phyloP scores from a whole-genome alignment of 2,797 vertebrate species.

The Sebastes elongatus region DNA sequence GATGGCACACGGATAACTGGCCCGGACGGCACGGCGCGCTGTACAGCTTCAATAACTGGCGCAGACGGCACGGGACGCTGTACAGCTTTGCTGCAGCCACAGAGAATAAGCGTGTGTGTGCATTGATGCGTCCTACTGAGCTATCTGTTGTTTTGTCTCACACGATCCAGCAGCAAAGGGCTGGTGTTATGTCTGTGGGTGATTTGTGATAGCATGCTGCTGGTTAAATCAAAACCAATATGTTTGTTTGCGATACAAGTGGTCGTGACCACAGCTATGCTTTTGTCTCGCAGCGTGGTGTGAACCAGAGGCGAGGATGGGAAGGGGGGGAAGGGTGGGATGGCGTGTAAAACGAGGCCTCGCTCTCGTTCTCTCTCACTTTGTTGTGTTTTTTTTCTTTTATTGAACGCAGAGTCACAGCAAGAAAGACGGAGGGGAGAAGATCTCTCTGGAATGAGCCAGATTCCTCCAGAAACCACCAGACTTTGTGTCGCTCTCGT shows the following conservation, averaged over 20 bases:
- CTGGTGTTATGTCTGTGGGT: not conserved
- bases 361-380: constrained; percentile 38
- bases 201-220: not conserved
- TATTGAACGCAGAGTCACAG: constrained; percentile 26
- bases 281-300: constrained; percentile 31
- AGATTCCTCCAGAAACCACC: constrained; percentile 67
- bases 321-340: too few species aligned
- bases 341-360: not conserved
- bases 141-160: constrained; percentile 8
- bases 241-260: constrained; percentile 33
- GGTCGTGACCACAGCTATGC: constrained; percentile 48
- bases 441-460: constrained; percentile 26
- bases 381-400: constrained; percentile 42
- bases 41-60: constrained; percentile 3
- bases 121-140: not conserved
- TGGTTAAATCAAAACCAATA: not conserved
- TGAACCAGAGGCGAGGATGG: constrained; percentile 9
- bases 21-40: not conserved
- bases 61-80: not conserved
- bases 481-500: constrained; percentile 65
- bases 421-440: constrained; percentile 3
- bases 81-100: not conserved
- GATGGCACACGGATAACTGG: constrained; percentile 17
- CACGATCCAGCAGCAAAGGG: not conserved
- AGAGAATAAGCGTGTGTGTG: not conserved